These are phyloP conservation scores for Xenentodon cancila DNA, from an alignment of 2,797 vertebrate species.

Conservation along the genomic window DNA sequence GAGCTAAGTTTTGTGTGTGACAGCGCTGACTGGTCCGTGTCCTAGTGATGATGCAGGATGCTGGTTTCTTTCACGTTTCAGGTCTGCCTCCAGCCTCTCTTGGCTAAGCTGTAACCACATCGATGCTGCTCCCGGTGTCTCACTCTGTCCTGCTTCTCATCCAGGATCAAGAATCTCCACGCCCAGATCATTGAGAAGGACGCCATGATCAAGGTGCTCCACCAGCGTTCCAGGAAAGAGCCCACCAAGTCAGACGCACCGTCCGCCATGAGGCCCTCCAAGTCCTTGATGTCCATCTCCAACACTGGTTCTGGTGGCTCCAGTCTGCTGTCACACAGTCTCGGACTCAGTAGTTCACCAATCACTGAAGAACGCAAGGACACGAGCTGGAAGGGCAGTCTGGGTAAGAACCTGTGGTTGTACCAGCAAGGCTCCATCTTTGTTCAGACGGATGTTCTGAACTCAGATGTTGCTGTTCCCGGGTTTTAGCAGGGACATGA, in stretches of 20 bases:
- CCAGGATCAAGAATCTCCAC: constrained; percentile 96
- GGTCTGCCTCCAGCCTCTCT: too few species aligned
- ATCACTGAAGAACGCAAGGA: constrained; percentile 95
- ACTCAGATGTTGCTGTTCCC: too few species aligned
- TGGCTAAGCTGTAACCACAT: too few species aligned
- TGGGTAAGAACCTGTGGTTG: constrained; percentile 81
- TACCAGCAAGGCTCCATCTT: too few species aligned
- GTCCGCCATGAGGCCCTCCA: constrained; percentile 95
- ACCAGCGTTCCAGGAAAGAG: constrained; percentile 96
- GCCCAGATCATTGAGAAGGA: constrained; percentile 99
- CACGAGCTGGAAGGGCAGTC: constrained; percentile 96
- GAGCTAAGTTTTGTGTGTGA: too few species aligned
- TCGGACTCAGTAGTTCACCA: constrained; percentile 90
- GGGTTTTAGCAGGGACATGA: too few species aligned
- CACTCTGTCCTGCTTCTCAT: not conserved
- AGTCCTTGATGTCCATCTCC: constrained; percentile 97
- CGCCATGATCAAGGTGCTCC: constrained; percentile 99
- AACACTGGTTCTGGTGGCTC: constrained; percentile 87
- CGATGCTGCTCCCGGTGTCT: too few species aligned
- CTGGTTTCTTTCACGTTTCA: too few species aligned
- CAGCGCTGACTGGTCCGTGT: too few species aligned
- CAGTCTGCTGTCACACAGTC: constrained; percentile 88
- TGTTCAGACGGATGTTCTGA: not conserved
- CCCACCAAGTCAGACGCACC: constrained; percentile 89
- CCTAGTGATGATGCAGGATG: too few species aligned